Evolutionary conservation across 2,797 vertebrate species (phyloP).

Genomic region (Cryptoprocta ferox): DNA sequence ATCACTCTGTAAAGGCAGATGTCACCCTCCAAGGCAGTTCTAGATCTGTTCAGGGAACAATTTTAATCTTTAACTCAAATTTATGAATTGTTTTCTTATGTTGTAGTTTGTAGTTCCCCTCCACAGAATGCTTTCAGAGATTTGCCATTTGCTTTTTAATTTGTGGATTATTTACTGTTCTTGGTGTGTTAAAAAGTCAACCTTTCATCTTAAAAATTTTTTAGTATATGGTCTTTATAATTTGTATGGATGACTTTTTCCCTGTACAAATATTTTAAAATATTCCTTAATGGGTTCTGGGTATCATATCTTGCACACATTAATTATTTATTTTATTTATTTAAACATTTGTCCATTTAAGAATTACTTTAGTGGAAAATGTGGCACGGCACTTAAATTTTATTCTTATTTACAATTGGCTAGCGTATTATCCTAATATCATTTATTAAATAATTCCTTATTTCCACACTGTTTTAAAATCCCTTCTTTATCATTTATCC

Average conservation of each 20-base stretch:
- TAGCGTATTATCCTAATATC: neutral
- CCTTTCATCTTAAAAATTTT: neutral
- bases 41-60: neutral
- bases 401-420: neutral
- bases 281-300: neutral
- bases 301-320: neutral
- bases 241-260: neutral
- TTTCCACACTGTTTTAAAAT: neutral
- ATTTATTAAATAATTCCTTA: neutral
- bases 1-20: too few species aligned
- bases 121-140: neutral
- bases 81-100: neutral
- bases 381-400: neutral
- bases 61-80: neutral
- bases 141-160: neutral
- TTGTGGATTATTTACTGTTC: neutral
- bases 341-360: neutral
- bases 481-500: neutral
- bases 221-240: neutral
- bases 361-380: slow-evolving; percentile 17
- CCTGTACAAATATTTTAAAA: neutral
- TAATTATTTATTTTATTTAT: neutral
- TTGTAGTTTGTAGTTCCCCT: neutral
- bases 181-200: neutral
- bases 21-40: neutral